Evolutionary conservation across 2,888 invertebrate species (phyloP), one percentile per base, ranked within the genome.

Genomic region (Elysia crispata): DNA sequence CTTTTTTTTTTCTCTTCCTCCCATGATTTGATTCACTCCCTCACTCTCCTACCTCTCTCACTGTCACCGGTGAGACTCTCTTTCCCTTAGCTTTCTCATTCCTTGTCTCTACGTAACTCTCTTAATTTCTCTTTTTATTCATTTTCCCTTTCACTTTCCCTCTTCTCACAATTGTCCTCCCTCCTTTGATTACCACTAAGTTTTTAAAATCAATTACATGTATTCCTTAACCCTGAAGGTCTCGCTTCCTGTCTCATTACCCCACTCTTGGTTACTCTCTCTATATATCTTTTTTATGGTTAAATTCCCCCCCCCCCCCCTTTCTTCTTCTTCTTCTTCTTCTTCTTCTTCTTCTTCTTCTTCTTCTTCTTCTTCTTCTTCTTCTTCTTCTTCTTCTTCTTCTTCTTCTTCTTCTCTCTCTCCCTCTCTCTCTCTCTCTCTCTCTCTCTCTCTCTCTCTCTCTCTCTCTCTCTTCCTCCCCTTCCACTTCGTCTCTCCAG

Each of bases 341-440:
- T 67, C 30, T 67, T 28, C 28, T 15, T 67, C 30, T 28, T n/a
- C n/a, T n/a, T n/a, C n/a, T 25, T 67, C 30, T 67, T 6, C 23
- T 5, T 67, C 30, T 67, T 25, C 20, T 15, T 28, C 30, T 67
- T 15, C 23, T 15, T 23, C 25, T 15, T 6, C 30, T 15, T 23
- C 6, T 23, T 6, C 23, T 28, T 67, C 67, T 28, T 5, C 15
- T 6, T 67, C 3, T 67, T 30, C 5, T 28, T n/a, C n/a, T n/a
- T n/a, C n/a, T n/a, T n/a, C n/a, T n/a, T n/a, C n/a, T n/a, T n/a
- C n/a, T n/a, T n/a, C n/a, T n/a, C n/a, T n/a, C n/a, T n/a, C n/a
- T n/a, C n/a, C n/a, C n/a, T n/a, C n/a, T n/a, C n/a, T n/a, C 30
- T 67, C 30, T 28, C 67, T 67, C 30, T 67, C 25, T 67, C 1